A percentile compares a stretch with the other conserved stretches of the same genome.
Conservation (phyloP, 1,140 invertebrate species). For the Nasonia vitripennis region DNA sequence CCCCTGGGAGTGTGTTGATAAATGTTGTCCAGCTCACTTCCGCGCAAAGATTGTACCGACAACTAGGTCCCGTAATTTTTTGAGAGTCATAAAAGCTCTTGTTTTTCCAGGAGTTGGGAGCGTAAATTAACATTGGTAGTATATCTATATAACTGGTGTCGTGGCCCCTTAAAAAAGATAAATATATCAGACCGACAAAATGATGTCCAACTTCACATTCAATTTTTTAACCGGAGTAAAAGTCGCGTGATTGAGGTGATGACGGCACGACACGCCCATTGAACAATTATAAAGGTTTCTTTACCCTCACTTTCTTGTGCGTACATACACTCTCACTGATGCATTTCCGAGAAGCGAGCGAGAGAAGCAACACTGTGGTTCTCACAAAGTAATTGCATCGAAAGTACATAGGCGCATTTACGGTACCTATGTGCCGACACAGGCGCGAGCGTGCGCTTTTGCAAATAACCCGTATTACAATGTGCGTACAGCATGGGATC, state of each 20-base stretch:
- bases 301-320: neutral
- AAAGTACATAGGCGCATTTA: conserved; percentile 21
- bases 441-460: neutral
- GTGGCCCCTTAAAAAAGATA: no score
- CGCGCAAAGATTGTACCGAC: no score
- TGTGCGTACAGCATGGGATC: conserved; percentile 11
- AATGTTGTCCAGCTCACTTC: no score
- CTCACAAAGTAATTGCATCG: conserved; percentile 30
- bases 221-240: neutral
- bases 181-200: no score
- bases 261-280: neutral
- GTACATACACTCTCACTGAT: neutral
- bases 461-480: conserved; percentile 31
- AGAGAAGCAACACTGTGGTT: neutral
- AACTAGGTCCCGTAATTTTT: no score
- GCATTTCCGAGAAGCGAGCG: neutral
- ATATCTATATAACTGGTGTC: no score
- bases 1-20: no score
- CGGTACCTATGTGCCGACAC: neutral
- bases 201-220: no score
- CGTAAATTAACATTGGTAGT: no score
- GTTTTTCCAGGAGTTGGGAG: no score
- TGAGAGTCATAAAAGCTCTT: no score
- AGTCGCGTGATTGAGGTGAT: neutral
- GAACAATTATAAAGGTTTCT: neutral